phyloP scores from a whole-genome alignment of 2,888 invertebrate genomes.

The Cryptus armator region DNA sequence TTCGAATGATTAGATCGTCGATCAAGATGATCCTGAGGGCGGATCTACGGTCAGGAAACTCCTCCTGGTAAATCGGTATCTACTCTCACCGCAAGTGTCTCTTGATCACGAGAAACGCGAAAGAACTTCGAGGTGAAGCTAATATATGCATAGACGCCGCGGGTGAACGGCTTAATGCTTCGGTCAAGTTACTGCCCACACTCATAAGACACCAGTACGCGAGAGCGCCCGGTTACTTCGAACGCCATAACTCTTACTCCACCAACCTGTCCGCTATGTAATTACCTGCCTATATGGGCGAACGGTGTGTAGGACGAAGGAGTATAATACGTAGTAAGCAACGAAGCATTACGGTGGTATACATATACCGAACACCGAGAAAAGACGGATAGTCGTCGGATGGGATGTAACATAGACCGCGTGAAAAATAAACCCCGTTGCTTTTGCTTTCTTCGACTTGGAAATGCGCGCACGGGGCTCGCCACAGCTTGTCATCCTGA shows the following conservation, averaged over 20 bases:
- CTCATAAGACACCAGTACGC: constrained; percentile 74
- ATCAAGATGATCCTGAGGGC: constrained; percentile 21
- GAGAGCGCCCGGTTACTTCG: constrained; percentile 56
- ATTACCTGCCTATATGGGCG: constrained; percentile 72
- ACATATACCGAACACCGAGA: constrained; percentile 41
- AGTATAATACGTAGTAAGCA: constrained; percentile 26
- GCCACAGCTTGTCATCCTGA: constrained; percentile 36
- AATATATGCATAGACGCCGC: constrained; percentile 77
- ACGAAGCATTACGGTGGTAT: constrained; percentile 34
- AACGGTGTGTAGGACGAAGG: constrained; percentile 43
- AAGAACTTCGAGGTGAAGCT: constrained; percentile 52
- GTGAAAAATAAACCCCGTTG: constrained; percentile 9
- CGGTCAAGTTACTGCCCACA: constrained; percentile 77
- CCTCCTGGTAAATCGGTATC: not conserved
- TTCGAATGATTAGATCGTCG: constrained; percentile 42
- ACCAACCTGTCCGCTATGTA: constrained; percentile 78
- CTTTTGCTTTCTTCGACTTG: not conserved
- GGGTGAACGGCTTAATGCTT: constrained; percentile 78
- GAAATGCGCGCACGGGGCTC: not conserved
- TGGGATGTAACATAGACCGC: constrained; percentile 3
- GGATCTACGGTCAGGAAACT: constrained; percentile 1
- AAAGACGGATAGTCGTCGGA: constrained; percentile 52
- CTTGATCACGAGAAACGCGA: constrained; percentile 28
- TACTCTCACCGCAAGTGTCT: constrained; percentile 6
- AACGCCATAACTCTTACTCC: constrained; percentile 76